phyloP scores from a whole-genome alignment of 1,140 invertebrate genomes.

The Anthonomus grandis region DNA sequence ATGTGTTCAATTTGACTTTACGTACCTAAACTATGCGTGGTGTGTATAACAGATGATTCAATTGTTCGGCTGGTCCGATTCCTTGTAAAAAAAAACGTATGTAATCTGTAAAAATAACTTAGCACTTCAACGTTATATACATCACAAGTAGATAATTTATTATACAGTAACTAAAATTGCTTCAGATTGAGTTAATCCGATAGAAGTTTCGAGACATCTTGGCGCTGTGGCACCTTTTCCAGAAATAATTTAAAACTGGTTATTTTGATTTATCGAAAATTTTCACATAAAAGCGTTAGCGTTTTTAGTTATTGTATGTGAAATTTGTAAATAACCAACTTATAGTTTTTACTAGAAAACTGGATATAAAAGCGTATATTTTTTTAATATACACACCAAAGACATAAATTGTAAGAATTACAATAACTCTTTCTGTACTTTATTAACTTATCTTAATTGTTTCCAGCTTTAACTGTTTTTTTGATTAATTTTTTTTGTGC shows the following conservation, averaged over 20 bases:
- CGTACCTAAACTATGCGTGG: slow-evolving; percentile 45
- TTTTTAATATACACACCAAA: slow-evolving; percentile 51
- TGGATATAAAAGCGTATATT: slow-evolving; percentile 45
- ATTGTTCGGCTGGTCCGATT: slow-evolving; percentile 37
- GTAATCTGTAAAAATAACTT: slow-evolving; percentile 26
- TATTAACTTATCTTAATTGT: slow-evolving; percentile 30
- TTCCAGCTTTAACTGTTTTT: slow-evolving; percentile 10
- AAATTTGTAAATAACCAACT: slow-evolving; percentile 42
- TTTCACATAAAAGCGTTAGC: slow-evolving; percentile 19
- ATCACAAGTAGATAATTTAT: slow-evolving; percentile 42
- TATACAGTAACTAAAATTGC: slow-evolving; percentile 41
- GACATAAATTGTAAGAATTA: slow-evolving; percentile 46
- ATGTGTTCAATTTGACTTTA: slow-evolving; percentile 47
- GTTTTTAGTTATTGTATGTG: slow-evolving; percentile 43
- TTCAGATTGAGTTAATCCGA: slow-evolving; percentile 14
- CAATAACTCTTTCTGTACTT: slow-evolving; percentile 29
- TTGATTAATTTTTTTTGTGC: too few relatives aligned
- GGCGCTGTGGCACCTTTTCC: too few relatives aligned
- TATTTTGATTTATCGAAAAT: not conserved
- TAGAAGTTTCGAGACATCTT: too few relatives aligned
- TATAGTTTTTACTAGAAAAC: slow-evolving; percentile 49
- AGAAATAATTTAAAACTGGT: slow-evolving; percentile 1
- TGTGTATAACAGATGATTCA: slow-evolving; percentile 43
- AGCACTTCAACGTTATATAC: slow-evolving; percentile 40
- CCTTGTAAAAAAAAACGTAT: slow-evolving; percentile 15